Conservation (phyloP, 2,797 vertebrate genomes). For the Enteromius viviparus region DNA sequence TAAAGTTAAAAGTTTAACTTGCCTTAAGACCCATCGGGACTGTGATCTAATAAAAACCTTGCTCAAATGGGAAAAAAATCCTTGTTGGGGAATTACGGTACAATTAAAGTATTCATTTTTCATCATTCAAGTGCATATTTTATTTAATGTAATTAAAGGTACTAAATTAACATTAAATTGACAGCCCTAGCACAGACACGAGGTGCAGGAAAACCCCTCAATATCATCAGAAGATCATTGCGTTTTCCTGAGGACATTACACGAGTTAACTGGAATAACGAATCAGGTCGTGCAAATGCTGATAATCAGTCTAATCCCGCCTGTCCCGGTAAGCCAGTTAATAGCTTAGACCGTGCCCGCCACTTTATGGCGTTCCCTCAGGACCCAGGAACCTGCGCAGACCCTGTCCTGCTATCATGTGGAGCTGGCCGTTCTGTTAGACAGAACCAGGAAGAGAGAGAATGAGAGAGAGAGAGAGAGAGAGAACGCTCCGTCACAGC, state of each 20-base stretch:
- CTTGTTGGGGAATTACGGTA: neutral
- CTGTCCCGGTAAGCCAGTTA: slow-evolving; percentile 69
- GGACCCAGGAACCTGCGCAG: slow-evolving; percentile 68
- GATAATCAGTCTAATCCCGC: slow-evolving; percentile 67
- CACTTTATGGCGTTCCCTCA: slow-evolving; percentile 66
- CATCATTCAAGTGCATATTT: neutral
- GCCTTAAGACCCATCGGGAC: too few species aligned
- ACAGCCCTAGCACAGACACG: neutral
- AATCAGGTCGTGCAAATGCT: slow-evolving; percentile 27
- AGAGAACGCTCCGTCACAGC: slow-evolving; percentile 69
- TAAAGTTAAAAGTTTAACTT: neutral
- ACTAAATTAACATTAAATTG: neutral
- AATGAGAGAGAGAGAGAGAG: slow-evolving; percentile 23
- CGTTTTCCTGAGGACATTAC: slow-evolving; percentile 17
- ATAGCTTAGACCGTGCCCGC: slow-evolving; percentile 62
- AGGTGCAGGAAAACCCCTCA: neutral
- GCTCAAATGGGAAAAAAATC: neutral
- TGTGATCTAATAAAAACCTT: neutral
- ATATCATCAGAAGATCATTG: neutral
- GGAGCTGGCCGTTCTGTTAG: slow-evolving; percentile 69
- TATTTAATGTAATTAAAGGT: slow-evolving; percentile 10
- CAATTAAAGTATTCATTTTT: neutral
- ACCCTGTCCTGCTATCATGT: slow-evolving; percentile 75
- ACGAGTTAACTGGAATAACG: slow-evolving; percentile 67
- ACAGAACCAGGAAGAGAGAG: slow-evolving; percentile 52